Conservation (phyloP, 2,113 vertebrate genomes). For the Nibea coibor region DNA sequence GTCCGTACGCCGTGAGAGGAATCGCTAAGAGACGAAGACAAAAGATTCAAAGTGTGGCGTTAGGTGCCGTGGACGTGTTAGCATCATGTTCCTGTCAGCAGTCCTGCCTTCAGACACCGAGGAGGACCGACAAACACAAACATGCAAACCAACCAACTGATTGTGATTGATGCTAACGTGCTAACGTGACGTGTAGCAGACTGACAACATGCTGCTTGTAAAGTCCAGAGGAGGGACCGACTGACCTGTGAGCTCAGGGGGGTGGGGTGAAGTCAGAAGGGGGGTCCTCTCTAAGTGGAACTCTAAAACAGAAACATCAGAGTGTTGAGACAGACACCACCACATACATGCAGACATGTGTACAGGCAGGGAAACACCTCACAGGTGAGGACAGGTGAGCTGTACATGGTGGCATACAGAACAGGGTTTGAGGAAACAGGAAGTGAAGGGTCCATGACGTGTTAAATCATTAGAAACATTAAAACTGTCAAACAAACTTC, state of each 20-base stretch:
- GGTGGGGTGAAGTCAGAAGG: constrained; percentile 99
- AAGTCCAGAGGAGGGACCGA: constrained; percentile 91
- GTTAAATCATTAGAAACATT: constrained; percentile 23
- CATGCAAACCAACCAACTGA: constrained; percentile 67
- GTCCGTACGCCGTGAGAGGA: constrained; percentile 97
- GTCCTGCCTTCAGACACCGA: constrained; percentile 52
- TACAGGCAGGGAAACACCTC: constrained; percentile 41
- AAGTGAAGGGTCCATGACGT: constrained; percentile 19
- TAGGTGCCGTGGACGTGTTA: not conserved
- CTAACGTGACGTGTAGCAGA: constrained; percentile 47
- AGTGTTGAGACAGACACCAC: constrained; percentile 80
- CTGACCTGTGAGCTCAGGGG: constrained; percentile 99
- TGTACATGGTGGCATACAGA: constrained; percentile 8
- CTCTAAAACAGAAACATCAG: constrained; percentile 96
- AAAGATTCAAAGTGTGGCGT: constrained; percentile 14
- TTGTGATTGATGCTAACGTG: constrained; percentile 17
- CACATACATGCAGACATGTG: constrained; percentile 13
- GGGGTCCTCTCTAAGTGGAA: constrained; percentile 99
- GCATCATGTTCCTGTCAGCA: constrained; percentile 30
- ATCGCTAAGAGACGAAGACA: constrained; percentile 85
- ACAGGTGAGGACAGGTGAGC: constrained; percentile 30
- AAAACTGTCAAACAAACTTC: no score
- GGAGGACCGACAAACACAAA: constrained; percentile 68
- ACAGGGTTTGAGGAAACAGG: constrained; percentile 48
- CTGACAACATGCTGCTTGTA: constrained; percentile 82